A percentile compares a stretch with the other conserved stretches of the same genome.
These are phyloP conservation scores for Punctoribates punctum DNA, from an alignment of 2,888 invertebrate genomes.

Conservation along the genomic window DNA sequence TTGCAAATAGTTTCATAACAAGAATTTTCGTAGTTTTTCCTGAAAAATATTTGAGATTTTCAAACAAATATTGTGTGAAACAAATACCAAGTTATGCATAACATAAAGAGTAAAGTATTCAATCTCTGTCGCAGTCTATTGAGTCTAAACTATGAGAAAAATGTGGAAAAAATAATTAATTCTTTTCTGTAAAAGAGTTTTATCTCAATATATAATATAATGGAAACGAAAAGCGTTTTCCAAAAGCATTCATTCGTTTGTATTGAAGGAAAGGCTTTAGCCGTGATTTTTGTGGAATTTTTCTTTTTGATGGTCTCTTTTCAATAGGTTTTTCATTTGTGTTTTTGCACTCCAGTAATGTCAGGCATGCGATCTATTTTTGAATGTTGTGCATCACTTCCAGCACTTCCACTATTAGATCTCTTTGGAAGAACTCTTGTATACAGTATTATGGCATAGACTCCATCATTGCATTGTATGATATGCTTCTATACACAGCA, in stretches of 20 bases:
- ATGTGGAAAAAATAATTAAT: background rate
- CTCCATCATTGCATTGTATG: constrained; percentile 18
- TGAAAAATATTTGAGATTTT: too few relatives aligned
- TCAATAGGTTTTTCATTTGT: constrained; percentile 29
- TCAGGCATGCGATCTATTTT: constrained; percentile 34
- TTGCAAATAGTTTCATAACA: too few relatives aligned
- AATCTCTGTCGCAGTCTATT: background rate
- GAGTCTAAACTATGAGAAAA: constrained; percentile 1
- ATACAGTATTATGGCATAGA: constrained; percentile 22
- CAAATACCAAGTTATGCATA: too few relatives aligned
- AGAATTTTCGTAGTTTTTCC: too few relatives aligned
- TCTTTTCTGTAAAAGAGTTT: constrained; percentile 3
- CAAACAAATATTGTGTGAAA: too few relatives aligned
- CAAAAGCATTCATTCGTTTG: background rate
- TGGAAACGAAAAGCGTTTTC: background rate
- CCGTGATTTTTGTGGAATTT: constrained; percentile 17
- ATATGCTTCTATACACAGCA: constrained; percentile 35
- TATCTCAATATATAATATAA: background rate
- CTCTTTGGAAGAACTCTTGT: too few relatives aligned
- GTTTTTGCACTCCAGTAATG: constrained; percentile 30
- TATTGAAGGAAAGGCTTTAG: background rate
- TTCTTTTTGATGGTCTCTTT: background rate
- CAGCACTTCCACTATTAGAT: background rate
- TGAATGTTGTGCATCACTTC: constrained; percentile 15
- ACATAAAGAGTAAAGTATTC: too few relatives aligned